phyloP scores from a whole-genome alignment of 30 jellyfish, hydroid and myxozoan genomes.

The Chrysaora quinquecirrha region DNA sequence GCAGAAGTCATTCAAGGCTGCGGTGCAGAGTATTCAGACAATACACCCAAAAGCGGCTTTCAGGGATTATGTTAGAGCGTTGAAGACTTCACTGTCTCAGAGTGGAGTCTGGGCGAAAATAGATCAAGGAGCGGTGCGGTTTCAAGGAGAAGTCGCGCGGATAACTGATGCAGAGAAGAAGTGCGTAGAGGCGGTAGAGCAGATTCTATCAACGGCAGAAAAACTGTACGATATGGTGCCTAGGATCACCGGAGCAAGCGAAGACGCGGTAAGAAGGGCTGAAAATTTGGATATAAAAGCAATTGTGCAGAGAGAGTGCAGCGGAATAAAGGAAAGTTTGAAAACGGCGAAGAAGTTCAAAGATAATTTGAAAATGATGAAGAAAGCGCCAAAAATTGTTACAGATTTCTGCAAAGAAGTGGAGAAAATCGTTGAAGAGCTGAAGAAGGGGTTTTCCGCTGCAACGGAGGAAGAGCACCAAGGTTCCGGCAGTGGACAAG shows the following conservation, averaged over 20 bases:
- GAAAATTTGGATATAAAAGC: slow-evolving; percentile 4
- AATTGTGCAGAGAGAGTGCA: slow-evolving; percentile 25
- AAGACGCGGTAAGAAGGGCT: slow-evolving; percentile 1
- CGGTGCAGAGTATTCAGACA: background rate
- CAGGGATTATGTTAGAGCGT: slow-evolving; percentile 8
- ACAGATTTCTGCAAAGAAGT: slow-evolving; percentile 37
- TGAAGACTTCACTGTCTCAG: slow-evolving; percentile 19
- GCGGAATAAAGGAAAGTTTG: background rate
- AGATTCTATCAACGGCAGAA: slow-evolving; percentile 19
- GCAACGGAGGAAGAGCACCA: slow-evolving; percentile 1
- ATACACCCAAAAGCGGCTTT: slow-evolving; percentile 8
- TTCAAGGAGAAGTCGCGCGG: slow-evolving; percentile 33
- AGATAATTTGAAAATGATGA: slow-evolving; percentile 31
- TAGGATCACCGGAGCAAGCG: background rate
- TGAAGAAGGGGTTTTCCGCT: slow-evolving; percentile 8
- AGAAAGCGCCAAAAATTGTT: slow-evolving; percentile 44
- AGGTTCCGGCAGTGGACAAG: background rate
- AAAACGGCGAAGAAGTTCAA: slow-evolving; percentile 23
- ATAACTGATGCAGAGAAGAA: slow-evolving; percentile 16
- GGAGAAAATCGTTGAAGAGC: slow-evolving; percentile 10
- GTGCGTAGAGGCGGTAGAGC: slow-evolving; percentile 24
- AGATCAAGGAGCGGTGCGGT: slow-evolving; percentile 11
- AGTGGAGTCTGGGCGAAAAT: slow-evolving; percentile 10
- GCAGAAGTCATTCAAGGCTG: slow-evolving; percentile 20
- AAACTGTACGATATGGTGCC: slow-evolving; percentile 43